A percentile compares a stretch with the other conserved stretches of the same genome.
These are phyloP conservation scores for Prietella phreatophila DNA, from an alignment of 2,113 vertebrate genomes.

Conservation along the genomic window DNA sequence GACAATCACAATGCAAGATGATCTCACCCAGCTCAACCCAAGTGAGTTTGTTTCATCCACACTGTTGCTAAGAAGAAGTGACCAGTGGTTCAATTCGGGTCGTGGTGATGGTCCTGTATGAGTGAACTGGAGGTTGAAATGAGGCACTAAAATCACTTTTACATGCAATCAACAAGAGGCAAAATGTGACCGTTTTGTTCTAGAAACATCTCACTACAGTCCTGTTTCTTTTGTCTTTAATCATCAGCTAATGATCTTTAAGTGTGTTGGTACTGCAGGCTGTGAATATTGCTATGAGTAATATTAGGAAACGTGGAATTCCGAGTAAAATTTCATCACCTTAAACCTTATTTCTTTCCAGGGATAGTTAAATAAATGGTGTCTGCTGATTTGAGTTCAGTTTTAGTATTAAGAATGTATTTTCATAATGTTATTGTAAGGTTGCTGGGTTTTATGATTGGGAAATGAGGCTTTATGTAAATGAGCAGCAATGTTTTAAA, in stretches of 20 bases:
- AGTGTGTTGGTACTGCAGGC: neutral
- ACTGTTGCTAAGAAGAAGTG: neutral
- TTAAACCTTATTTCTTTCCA: slow-evolving; percentile 19
- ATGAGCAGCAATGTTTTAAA: neutral
- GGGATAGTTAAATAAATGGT: neutral
- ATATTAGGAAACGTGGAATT: neutral
- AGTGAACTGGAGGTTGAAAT: neutral
- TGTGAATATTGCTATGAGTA: slow-evolving; percentile 20
- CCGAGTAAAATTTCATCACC: neutral
- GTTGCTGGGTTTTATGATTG: neutral
- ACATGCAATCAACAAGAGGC: slow-evolving; percentile 18
- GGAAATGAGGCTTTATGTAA: neutral
- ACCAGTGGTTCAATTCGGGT: neutral
- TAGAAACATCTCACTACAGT: neutral
- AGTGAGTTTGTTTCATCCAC: neutral
- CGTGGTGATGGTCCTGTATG: neutral
- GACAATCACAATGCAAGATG: slow-evolving; percentile 44
- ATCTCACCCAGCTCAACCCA: neutral
- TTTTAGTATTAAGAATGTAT: slow-evolving; percentile 1
- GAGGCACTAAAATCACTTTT: slow-evolving; percentile 52
- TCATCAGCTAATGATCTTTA: neutral
- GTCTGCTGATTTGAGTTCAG: neutral
- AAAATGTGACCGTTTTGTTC: neutral
- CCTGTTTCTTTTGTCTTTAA: neutral
- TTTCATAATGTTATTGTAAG: neutral